These are phyloP conservation scores for Cantharis nigra DNA, from an alignment of 2,888 invertebrate genomes.

Conservation along the genomic window DNA sequence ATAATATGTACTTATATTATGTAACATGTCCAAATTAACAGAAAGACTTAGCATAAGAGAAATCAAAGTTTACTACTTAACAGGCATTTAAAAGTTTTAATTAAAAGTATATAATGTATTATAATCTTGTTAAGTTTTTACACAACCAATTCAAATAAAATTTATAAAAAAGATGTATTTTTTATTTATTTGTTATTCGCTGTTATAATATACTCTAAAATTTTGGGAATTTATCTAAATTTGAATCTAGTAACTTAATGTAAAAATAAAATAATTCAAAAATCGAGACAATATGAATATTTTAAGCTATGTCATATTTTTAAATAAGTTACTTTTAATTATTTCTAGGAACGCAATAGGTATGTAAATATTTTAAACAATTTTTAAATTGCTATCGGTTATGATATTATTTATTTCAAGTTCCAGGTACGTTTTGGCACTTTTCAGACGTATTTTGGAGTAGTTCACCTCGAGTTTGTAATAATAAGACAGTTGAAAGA, in stretches of 20 bases:
- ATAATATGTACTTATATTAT: background rate
- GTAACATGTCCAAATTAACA: background rate
- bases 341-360: background rate
- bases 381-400: background rate
- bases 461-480: background rate
- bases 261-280: background rate
- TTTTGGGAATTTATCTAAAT: too few species aligned
- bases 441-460: slow-evolving; percentile 5
- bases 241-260: background rate
- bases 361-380: background rate
- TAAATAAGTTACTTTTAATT: background rate
- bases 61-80: background rate
- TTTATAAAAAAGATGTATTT: too few species aligned
- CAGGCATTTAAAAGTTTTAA: background rate
- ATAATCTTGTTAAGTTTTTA: background rate
- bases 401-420: background rate
- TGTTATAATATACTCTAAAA: too few species aligned
- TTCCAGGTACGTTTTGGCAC: slow-evolving; percentile 12
- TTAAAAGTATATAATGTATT: background rate
- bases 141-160: background rate
- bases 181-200: background rate
- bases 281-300: background rate
- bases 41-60: background rate
- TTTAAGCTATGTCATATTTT: background rate
- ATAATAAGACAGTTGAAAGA: background rate